Percentiles rank a stretch among this genome's conserved stretches.
Conservation (phyloP, 2,888 invertebrate species). For the Rugalucina vietnamica region DNA sequence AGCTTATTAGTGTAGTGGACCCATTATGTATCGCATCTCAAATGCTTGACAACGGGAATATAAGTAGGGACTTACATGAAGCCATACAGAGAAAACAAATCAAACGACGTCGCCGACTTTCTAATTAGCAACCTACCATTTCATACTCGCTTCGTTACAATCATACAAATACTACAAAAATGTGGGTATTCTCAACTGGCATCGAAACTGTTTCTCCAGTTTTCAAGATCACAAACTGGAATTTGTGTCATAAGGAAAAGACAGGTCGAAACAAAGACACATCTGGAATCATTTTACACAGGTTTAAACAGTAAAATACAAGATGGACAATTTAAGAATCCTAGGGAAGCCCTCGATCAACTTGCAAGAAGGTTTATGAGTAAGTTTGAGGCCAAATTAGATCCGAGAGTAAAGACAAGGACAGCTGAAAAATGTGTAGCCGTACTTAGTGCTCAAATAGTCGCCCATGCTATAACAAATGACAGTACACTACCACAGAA, state of each 20-base stretch:
- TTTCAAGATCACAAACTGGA: neutral
- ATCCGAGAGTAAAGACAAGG: conserved; percentile 25
- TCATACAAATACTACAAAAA: neutral
- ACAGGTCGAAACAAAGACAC: neutral
- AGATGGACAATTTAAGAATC: conserved; percentile 47
- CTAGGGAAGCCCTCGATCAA: conserved; percentile 37
- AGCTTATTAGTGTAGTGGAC: no score
- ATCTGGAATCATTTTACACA: conserved; percentile 34
- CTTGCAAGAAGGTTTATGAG: conserved; percentile 30
- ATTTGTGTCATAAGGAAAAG: neutral
- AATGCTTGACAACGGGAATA: no score
- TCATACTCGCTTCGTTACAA: neutral
- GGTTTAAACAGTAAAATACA: conserved; percentile 46
- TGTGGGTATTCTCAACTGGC: conserved; percentile 38
- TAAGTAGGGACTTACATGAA: no score
- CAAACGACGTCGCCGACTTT: neutral
- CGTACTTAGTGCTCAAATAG: conserved; percentile 34
- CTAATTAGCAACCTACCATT: conserved; percentile 9
- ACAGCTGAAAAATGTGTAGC: conserved; percentile 48
- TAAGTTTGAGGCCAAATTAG: conserved; percentile 29
- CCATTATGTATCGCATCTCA: no score
- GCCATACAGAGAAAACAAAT: no score
- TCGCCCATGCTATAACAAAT: conserved; percentile 46
- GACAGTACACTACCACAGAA: conserved; percentile 35
- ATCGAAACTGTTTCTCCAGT: neutral